These are phyloP conservation scores for Phocides pigmalion DNA, from an alignment of 1,140 invertebrate species.

Conservation along the genomic window DNA sequence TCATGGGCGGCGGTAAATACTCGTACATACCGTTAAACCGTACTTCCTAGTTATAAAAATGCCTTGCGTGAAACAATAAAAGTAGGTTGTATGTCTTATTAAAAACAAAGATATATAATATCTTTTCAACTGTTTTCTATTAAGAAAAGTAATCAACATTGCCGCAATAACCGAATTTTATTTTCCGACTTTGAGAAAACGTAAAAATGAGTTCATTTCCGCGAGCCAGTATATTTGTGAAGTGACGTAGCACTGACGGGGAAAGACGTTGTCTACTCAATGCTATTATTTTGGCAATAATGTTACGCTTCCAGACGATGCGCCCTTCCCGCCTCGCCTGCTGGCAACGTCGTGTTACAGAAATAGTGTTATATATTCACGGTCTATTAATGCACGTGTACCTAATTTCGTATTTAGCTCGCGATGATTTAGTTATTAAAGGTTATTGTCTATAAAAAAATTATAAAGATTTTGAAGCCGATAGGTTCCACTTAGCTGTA, in stretches of 20 bases:
- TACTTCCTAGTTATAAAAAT: too few species aligned
- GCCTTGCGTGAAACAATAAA: too few species aligned
- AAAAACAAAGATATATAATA: too few species aligned
- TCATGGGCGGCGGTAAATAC: too few species aligned
- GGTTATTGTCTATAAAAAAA: too few species aligned
- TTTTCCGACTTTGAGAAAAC: constrained; percentile 8
- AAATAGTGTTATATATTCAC: constrained; percentile 77
- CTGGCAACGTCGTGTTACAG: constrained; percentile 63
- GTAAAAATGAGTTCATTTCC: constrained; percentile 28
- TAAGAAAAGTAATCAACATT: constrained; percentile 22
- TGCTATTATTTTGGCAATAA: constrained; percentile 79
- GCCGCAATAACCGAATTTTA: constrained; percentile 15
- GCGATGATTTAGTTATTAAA: not conserved
- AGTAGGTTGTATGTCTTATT: too few species aligned
- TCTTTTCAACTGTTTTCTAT: not conserved
- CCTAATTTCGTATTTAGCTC: constrained; percentile 41
- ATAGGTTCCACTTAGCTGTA: not conserved
- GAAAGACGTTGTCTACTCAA: constrained; percentile 56
- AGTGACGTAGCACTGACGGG: constrained; percentile 45
- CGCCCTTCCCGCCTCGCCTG: constrained; percentile 37
- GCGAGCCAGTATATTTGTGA: constrained; percentile 11
- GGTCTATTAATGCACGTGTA: constrained; percentile 71
- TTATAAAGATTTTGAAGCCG: not conserved
- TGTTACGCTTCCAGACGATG: constrained; percentile 67
- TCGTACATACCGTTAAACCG: too few species aligned